A percentile compares a stretch with the other conserved stretches of the same genome.
Evolutionary conservation across 2,113 vertebrate species (phyloP).

Genomic region (Mola mola): DNA sequence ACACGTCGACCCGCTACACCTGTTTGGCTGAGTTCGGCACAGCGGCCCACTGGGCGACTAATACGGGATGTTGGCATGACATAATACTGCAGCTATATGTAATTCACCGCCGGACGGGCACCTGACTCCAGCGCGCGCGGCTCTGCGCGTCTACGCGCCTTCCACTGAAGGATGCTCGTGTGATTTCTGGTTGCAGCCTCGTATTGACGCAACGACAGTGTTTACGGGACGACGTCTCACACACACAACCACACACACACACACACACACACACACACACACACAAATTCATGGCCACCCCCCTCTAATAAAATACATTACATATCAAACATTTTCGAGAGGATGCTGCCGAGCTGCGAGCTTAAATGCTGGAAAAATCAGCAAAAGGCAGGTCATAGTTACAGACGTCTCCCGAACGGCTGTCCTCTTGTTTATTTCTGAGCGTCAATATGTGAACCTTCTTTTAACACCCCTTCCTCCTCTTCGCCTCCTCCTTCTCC

Average conservation of each 20-base stretch:
- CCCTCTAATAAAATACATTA: too few species aligned
- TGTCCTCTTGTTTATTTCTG: constrained; percentile 65
- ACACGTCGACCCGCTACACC: constrained; percentile 70
- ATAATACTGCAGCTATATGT: constrained; percentile 34
- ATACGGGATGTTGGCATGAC: constrained; percentile 39
- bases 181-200: constrained; percentile 20
- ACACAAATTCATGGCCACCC: too few species aligned
- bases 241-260: neutral
- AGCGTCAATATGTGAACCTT: constrained; percentile 42
- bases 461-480: constrained; percentile 44
- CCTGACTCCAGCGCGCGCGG: constrained; percentile 4
- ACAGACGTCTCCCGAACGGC: constrained; percentile 56
- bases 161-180: constrained; percentile 25
- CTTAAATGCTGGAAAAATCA: too few species aligned
- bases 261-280: neutral
- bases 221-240: constrained; percentile 19
- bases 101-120: constrained; percentile 4
- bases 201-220: neutral
- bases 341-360: too few species aligned
- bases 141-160: neutral
- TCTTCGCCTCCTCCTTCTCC: constrained; percentile 36
- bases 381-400: too few species aligned
- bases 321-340: too few species aligned
- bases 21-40: constrained; percentile 38
- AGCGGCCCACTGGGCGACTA: constrained; percentile 19